Conservation (phyloP, 2,888 invertebrate species). For the Ennomos fuscantarius region DNA sequence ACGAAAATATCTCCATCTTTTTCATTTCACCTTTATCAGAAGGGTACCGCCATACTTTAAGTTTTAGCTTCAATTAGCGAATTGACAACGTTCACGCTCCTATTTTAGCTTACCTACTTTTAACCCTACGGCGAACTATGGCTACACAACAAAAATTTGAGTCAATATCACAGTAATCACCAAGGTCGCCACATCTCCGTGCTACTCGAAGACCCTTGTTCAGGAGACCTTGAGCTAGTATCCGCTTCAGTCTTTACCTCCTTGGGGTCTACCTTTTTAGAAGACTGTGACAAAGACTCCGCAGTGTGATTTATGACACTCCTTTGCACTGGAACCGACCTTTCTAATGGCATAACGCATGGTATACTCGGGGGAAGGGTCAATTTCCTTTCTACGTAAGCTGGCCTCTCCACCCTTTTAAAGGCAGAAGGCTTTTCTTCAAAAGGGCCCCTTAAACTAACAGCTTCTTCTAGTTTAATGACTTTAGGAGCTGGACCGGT, state of each 20-base stretch:
- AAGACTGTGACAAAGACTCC: conserved; percentile 67
- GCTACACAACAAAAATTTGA: too few species aligned
- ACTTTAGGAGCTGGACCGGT: conserved; percentile 67
- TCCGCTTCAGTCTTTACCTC: conserved; percentile 53
- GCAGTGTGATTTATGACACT: conserved; percentile 80
- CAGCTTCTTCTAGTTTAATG: conserved; percentile 46
- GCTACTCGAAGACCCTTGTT: conserved; percentile 64
- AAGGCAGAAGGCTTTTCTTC: conserved; percentile 63
- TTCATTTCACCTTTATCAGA: too few species aligned
- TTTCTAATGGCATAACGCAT: conserved; percentile 48
- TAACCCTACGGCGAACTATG: too few species aligned
- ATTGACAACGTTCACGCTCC: too few species aligned
- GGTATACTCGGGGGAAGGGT: conserved; percentile 70
- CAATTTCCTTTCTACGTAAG: conserved; percentile 54
- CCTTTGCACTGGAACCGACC: conserved; percentile 47
- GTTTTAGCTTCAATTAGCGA: too few species aligned
- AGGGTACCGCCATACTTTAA: too few species aligned
- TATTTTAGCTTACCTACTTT: too few species aligned
- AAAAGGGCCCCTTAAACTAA: conserved; percentile 37
- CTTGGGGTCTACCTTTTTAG: conserved; percentile 32
- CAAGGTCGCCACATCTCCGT: conserved; percentile 80
- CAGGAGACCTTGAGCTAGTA: conserved; percentile 64
- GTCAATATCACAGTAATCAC: conserved; percentile 46
- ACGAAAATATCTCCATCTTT: too few species aligned
- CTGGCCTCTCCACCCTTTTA: conserved; percentile 53